phyloP scores from a whole-genome alignment of 2,113 vertebrate genomes.

The Grammomys dolichurus region DNA sequence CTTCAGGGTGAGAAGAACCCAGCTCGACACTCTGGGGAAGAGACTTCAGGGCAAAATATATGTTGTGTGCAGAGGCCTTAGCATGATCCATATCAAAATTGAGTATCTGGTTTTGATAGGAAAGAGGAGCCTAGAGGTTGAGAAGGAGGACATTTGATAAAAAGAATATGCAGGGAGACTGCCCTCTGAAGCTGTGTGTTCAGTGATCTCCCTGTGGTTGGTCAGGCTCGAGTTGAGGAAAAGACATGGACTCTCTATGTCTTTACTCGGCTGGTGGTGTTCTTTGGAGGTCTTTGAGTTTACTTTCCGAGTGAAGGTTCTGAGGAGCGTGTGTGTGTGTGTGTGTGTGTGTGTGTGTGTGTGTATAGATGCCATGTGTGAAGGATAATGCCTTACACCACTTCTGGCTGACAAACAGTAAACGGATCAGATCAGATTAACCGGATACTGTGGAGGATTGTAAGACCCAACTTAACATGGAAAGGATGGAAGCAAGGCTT shows the following conservation, averaged over 20 bases:
- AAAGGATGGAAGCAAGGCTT: neutral
- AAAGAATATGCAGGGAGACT: neutral
- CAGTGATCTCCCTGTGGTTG: neutral
- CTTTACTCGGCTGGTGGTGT: neutral
- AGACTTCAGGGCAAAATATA: neutral
- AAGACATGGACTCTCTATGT: neutral
- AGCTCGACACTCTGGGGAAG: neutral
- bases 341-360: neutral
- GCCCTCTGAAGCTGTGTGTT: neutral
- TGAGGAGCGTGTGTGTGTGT: neutral
- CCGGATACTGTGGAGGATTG: neutral
- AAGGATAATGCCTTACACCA: neutral
- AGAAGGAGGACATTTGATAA: neutral
- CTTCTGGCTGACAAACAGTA: constrained; percentile 15
- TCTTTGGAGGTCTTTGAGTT: neutral
- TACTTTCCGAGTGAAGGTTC: neutral
- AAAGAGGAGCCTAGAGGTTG: neutral
- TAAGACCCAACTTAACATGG: neutral
- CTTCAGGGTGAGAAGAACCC: neutral
- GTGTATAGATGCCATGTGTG: neutral
- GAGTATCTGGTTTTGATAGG: neutral
- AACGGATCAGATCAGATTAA: neutral
- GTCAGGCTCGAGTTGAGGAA: neutral
- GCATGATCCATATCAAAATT: neutral
- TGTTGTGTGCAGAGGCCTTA: neutral